Conservation (phyloP, 2,113 vertebrate species). For the Meles meles region DNA sequence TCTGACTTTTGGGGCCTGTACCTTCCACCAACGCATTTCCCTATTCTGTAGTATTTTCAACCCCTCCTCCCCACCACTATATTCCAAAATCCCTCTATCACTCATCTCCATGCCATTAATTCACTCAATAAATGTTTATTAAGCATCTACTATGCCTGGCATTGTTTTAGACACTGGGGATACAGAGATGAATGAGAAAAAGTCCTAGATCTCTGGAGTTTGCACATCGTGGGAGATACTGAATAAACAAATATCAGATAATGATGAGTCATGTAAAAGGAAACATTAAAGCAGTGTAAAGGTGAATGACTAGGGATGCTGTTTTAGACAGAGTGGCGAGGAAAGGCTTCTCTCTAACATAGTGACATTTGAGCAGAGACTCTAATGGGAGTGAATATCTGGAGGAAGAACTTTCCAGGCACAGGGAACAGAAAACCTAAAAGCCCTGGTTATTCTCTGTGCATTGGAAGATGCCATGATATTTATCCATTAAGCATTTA, state of each 20-base stretch:
- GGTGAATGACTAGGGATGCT: background rate
- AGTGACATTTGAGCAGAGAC: background rate
- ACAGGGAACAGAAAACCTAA: background rate
- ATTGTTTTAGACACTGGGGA: background rate
- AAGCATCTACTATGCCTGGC: background rate
- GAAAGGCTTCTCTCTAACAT: background rate
- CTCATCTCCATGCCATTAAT: background rate
- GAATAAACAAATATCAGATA: background rate
- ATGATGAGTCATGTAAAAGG: background rate
- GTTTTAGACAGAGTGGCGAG: background rate
- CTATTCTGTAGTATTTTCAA: conserved; percentile 10
- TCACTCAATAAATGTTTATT: background rate
- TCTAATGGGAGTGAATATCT: background rate
- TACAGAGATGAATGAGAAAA: background rate
- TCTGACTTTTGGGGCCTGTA: background rate
- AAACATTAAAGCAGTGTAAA: background rate
- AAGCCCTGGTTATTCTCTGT: background rate
- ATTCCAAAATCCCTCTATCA: background rate
- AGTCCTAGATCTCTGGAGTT: background rate
- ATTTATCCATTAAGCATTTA: background rate
- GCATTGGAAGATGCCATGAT: background rate
- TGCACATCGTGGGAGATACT: background rate
- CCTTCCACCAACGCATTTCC: background rate
- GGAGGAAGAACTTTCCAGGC: background rate
- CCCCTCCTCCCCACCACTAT: background rate